Conservation (phyloP, 2,113 vertebrate species). For the Recurvirostra avosetta region DNA sequence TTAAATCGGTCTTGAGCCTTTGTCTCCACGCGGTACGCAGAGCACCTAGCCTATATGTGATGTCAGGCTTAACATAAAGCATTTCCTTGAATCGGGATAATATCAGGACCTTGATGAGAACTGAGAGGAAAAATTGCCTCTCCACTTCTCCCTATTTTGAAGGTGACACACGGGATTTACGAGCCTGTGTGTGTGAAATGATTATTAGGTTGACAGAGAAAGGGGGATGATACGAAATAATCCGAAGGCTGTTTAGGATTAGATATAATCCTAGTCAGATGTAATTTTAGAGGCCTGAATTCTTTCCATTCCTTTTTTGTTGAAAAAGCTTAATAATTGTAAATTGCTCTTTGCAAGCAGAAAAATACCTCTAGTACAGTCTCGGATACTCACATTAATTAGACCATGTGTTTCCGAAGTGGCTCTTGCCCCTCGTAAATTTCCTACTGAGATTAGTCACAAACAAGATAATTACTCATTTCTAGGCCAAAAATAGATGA, state of each 20-base stretch:
- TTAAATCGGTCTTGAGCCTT: neutral
- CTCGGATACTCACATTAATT: neutral
- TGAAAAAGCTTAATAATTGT: neutral
- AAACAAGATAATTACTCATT: constrained; percentile 26
- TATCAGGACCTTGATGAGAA: neutral
- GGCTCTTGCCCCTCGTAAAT: neutral
- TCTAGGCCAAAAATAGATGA: neutral
- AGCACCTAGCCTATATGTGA: neutral
- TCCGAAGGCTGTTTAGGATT: neutral
- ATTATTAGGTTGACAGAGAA: neutral
- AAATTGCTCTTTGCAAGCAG: neutral
- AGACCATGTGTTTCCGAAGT: neutral
- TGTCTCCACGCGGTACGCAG: neutral
- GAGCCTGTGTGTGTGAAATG: neutral
- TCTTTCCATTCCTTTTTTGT: neutral
- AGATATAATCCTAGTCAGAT: neutral
- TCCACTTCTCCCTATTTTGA: neutral
- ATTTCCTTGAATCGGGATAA: neutral
- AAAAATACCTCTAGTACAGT: neutral
- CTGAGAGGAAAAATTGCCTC: neutral
- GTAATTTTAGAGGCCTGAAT: neutral
- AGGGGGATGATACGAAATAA: neutral
- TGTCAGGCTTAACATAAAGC: neutral
- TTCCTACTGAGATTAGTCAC: neutral
- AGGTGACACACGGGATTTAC: neutral